Percentiles rank a stretch among this genome's conserved stretches.
These are phyloP conservation scores for Atrichornis clamosus DNA, from an alignment of 2,113 vertebrate genomes.

Conservation along the genomic window DNA sequence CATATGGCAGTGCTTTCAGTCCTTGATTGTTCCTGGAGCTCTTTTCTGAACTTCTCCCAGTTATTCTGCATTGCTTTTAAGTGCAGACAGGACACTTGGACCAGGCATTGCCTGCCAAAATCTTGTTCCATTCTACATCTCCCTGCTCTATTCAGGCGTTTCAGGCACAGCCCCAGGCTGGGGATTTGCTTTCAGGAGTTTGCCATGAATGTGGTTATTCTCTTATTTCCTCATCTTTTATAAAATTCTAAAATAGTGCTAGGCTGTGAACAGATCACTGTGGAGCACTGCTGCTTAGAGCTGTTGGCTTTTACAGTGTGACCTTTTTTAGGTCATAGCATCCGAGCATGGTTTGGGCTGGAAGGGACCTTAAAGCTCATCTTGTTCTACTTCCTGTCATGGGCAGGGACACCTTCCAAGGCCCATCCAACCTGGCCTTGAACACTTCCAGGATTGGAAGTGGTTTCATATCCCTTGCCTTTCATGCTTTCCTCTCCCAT, in stretches of 20 bases:
- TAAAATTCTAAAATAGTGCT: neutral
- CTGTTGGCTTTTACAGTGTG: neutral
- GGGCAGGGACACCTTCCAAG: neutral
- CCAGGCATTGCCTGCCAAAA: neutral
- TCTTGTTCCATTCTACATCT: neutral
- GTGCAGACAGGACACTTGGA: neutral
- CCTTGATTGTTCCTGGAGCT: neutral
- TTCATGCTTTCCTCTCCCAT: accelerated
- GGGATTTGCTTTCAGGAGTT: neutral
- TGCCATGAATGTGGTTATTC: neutral
- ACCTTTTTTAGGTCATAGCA: neutral
- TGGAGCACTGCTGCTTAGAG: neutral
- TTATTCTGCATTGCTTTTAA: neutral
- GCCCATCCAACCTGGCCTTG: neutral
- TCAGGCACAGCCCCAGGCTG: neutral
- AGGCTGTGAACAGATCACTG: neutral
- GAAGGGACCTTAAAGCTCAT: neutral
- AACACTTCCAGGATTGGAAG: neutral
- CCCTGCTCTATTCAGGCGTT: neutral
- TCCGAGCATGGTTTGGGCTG: neutral
- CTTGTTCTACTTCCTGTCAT: accelerated
- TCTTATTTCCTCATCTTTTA: neutral
- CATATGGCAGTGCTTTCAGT: neutral
- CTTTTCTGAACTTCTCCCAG: neutral
- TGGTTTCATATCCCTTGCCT: neutral